Percentiles rank a stretch among this genome's conserved stretches.
Conservation (phyloP, 2,888 invertebrate species). For the Doris montereyensis region DNA sequence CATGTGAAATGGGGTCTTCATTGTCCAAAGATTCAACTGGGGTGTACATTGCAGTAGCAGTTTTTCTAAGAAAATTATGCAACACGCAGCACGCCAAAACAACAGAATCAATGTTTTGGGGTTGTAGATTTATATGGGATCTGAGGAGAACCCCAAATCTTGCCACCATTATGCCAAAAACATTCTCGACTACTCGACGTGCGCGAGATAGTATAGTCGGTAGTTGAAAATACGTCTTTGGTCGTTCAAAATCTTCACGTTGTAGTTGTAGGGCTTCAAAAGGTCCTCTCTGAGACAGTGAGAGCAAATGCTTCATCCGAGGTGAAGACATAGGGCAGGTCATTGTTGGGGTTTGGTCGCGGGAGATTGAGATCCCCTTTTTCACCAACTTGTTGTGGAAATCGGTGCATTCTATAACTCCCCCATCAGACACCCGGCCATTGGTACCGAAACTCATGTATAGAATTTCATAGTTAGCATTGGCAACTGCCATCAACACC, state of each 20-base stretch:
- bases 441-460: slow-evolving; percentile 11
- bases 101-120: not conserved
- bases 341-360: not conserved
- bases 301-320: slow-evolving; percentile 22
- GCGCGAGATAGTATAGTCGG: no score
- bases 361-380: slow-evolving; percentile 2
- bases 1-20: slow-evolving; percentile 16
- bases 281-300: slow-evolving; percentile 12
- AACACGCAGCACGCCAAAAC: slow-evolving; percentile 17
- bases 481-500: slow-evolving; percentile 16
- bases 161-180: slow-evolving; percentile 14
- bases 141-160: not conserved
- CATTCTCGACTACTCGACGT: no score
- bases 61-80: slow-evolving; percentile 4
- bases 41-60: not conserved
- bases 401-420: slow-evolving; percentile 1
- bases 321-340: slow-evolving; percentile 7
- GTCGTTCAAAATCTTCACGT: not conserved
- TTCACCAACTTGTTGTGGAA: not conserved
- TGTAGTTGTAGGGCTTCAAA: slow-evolving; percentile 9
- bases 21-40: not conserved
- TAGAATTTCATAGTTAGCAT: slow-evolving; percentile 10
- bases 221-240: slow-evolving; percentile 18
- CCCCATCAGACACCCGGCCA: slow-evolving; percentile 16
- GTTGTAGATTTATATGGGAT: not conserved